These are phyloP conservation scores for Semnopithecus entellus DNA, from an alignment of 2,113 vertebrate species.

Conservation along the genomic window DNA sequence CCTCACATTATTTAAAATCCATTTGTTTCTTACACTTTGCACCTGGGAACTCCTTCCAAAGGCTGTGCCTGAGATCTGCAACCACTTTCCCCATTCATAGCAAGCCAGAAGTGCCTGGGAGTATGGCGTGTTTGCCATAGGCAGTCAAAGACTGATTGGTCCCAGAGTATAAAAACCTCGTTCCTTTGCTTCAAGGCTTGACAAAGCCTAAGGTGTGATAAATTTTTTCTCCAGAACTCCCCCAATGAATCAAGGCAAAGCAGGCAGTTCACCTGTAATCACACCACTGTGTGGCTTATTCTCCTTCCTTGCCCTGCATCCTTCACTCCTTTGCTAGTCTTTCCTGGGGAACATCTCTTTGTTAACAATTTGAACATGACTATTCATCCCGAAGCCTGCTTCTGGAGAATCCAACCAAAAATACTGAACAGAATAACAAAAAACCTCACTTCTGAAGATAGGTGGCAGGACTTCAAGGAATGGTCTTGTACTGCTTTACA, in stretches of 20 bases:
- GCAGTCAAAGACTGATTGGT: neutral
- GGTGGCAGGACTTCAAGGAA: neutral
- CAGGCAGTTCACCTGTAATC: neutral
- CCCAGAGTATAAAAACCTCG: neutral
- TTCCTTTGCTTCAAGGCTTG: neutral
- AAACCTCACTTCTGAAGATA: neutral
- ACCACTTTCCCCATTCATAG: neutral
- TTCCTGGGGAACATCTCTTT: neutral
- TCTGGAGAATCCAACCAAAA: neutral
- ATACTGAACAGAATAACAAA: neutral
- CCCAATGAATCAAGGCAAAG: neutral
- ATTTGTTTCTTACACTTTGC: neutral
- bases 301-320: neutral
- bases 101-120: neutral
- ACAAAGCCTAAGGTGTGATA: neutral
- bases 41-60: neutral
- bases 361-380: neutral
- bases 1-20: neutral
- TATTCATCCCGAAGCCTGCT: neutral
- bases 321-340: neutral
- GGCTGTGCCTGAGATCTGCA: neutral
- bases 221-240: neutral
- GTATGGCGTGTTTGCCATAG: neutral
- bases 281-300: neutral
- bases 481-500: neutral